These are phyloP conservation scores for Heliornis fulica DNA, from an alignment of 2,113 vertebrate species.

Conservation along the genomic window DNA sequence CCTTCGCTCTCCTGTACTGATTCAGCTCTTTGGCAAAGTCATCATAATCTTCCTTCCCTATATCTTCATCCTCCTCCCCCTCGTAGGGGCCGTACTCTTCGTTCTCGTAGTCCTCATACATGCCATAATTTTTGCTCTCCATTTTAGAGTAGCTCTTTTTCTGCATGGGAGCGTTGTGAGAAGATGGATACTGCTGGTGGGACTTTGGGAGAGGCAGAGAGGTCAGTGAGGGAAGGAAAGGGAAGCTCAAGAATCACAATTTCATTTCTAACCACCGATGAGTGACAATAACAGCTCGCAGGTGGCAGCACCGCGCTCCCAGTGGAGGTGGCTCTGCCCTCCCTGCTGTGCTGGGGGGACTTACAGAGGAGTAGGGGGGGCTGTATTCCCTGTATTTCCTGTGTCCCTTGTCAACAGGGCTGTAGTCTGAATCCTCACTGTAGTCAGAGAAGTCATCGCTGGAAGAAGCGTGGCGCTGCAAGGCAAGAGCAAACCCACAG, in stretches of 20 bases:
- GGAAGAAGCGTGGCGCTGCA: conserved; percentile 90
- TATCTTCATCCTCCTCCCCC: conserved; percentile 86
- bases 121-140: conserved; percentile 85
- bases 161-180: conserved; percentile 69
- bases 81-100: conserved; percentile 82
- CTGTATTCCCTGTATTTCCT: conserved; percentile 93
- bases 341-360: neutral
- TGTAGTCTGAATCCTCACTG: conserved; percentile 93
- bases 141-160: conserved; percentile 91
- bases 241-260: fast-evolving
- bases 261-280: neutral
- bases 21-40: conserved; percentile 92
- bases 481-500: neutral
- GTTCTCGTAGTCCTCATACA: conserved; percentile 87
- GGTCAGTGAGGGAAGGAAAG: neutral
- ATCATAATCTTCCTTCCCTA: conserved; percentile 87
- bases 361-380: conserved; percentile 81
- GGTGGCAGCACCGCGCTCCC: too few relatives aligned
- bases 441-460: conserved; percentile 93
- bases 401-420: conserved; percentile 86
- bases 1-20: conserved; percentile 90
- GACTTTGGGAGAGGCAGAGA: conserved; percentile 55
- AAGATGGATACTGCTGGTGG: conserved; percentile 81
- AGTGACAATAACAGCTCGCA: too few relatives aligned
- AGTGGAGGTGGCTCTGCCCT: neutral